Evolutionary conservation across 2,888 invertebrate genomes (phyloP).

Genomic region (Tridacna crocea): DNA sequence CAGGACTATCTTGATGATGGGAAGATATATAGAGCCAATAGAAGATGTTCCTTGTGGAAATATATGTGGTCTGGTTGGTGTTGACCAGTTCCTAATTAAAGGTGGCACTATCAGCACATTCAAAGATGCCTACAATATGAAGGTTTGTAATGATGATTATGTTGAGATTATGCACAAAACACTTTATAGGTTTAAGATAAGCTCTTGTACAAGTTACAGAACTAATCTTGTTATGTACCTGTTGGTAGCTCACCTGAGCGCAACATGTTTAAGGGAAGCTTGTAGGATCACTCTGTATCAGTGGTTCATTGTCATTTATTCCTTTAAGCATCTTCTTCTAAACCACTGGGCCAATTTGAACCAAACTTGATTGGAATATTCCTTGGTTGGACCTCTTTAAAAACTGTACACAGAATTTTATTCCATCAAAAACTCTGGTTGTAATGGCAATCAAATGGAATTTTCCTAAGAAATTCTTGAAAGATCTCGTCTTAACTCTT

Average conservation of each 20-base stretch:
- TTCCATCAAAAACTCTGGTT: too few relatives aligned
- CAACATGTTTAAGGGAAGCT: too few relatives aligned
- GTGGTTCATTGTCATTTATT: too few relatives aligned
- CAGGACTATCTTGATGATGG: slow-evolving; percentile 99
- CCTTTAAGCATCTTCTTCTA: too few relatives aligned
- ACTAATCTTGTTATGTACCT: neutral
- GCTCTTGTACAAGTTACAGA: neutral
- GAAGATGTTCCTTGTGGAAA: slow-evolving; percentile 99
- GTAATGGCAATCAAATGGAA: too few relatives aligned
- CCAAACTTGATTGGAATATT: too few relatives aligned
- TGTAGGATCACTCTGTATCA: too few relatives aligned
- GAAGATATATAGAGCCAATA: slow-evolving; percentile 99
- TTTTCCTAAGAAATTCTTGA: too few relatives aligned
- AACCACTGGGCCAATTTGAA: neutral
- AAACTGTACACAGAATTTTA: too few relatives aligned
- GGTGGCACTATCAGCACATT: slow-evolving; percentile 99
- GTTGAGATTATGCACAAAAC: too few relatives aligned
- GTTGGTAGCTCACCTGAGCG: neutral
- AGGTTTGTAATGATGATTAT: slow-evolving; percentile 83
- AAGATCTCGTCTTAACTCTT: too few relatives aligned
- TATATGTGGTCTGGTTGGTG: slow-evolving; percentile 99
- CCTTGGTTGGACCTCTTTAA: too few relatives aligned
- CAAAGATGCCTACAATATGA: slow-evolving; percentile 99
- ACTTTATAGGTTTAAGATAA: neutral
- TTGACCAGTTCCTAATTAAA: slow-evolving; percentile 99